phyloP scores from a whole-genome alignment of 2,888 invertebrate species.

The Lobophora halterata region DNA sequence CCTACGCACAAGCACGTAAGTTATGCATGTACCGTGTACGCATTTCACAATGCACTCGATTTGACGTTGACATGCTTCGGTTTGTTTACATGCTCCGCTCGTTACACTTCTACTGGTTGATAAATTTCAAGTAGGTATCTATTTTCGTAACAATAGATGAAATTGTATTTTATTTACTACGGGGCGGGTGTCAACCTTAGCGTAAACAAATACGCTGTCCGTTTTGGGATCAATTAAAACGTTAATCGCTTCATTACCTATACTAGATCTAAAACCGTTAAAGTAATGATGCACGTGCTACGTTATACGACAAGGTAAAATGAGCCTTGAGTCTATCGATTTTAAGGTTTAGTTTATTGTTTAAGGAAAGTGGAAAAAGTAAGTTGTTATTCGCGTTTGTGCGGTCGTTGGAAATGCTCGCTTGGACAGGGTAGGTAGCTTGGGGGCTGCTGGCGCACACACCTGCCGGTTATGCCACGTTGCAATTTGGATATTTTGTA shows the following conservation, averaged over 20 bases:
- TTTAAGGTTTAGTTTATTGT: conserved; percentile 27
- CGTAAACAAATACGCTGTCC: conserved; percentile 24
- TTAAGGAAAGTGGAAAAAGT: conserved; percentile 23
- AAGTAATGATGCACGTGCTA: conserved; percentile 48
- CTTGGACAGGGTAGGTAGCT: conserved; percentile 34
- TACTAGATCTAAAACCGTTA: conserved; percentile 56
- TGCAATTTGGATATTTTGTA: conserved; percentile 15
- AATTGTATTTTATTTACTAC: too few species aligned
- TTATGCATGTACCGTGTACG: conserved; percentile 66
- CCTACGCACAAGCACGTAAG: conserved; percentile 61
- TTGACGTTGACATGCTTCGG: conserved; percentile 53
- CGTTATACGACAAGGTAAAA: conserved; percentile 21
- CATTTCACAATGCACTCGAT: conserved; percentile 59
- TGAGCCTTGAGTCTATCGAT: conserved; percentile 34
- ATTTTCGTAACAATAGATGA: too few species aligned
- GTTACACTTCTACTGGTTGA: conserved; percentile 26
- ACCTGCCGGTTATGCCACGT: conserved; percentile 61
- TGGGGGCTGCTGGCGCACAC: conserved; percentile 51
- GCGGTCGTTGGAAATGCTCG: conserved; percentile 49
- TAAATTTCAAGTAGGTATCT: conserved; percentile 25
- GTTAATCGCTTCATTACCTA: conserved; percentile 46
- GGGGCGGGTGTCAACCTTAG: conserved; percentile 9
- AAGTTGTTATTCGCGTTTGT: conserved; percentile 44
- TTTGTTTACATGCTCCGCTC: conserved; percentile 58
- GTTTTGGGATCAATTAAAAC: conserved; percentile 36